Evolutionary conservation across 2,888 invertebrate species (phyloP).

Genomic region (Eupithecia subumbrata): DNA sequence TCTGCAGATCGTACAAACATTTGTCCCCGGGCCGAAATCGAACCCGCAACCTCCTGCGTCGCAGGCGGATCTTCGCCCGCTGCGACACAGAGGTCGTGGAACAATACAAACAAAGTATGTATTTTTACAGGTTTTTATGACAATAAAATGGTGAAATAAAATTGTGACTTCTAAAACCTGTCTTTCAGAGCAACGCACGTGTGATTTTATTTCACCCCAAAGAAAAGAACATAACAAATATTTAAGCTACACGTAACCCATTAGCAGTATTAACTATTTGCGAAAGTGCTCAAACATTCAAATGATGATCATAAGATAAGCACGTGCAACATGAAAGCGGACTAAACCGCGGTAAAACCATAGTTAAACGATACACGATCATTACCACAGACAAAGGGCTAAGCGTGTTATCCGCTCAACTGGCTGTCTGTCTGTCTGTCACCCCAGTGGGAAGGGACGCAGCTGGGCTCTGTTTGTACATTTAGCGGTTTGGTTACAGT

Average conservation of each 20-base stretch:
- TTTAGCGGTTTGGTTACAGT: conserved; percentile 6
- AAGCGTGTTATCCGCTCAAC: conserved; percentile 47
- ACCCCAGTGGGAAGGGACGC: conserved; percentile 26
- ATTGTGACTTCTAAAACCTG: too few species aligned
- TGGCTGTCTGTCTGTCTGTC: conserved; percentile 34
- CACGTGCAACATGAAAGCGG: conserved; percentile 40
- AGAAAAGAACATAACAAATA: too few species aligned
- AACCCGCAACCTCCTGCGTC: too few species aligned
- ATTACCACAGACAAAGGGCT: conserved; percentile 44
- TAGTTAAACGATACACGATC: conserved; percentile 39
- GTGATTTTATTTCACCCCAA: too few species aligned
- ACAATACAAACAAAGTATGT: too few species aligned
- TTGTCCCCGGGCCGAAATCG: too few species aligned
- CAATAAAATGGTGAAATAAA: too few species aligned
- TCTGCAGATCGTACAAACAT: too few species aligned
- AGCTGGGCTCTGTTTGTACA: conserved; percentile 7
- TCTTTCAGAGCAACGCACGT: too few species aligned
- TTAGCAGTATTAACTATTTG: not conserved
- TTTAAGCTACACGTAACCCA: not conserved
- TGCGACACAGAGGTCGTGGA: too few species aligned
- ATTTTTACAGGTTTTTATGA: too few species aligned
- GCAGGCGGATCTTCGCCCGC: too few species aligned
- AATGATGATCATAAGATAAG: conserved; percentile 32
- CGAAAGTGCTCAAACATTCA: conserved; percentile 15
- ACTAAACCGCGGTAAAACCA: conserved; percentile 20